A percentile compares a stretch with the other conserved stretches of the same genome.
phyloP scores from a whole-genome alignment of 2,888 invertebrate species.

The Cacoxenus indagator region DNA sequence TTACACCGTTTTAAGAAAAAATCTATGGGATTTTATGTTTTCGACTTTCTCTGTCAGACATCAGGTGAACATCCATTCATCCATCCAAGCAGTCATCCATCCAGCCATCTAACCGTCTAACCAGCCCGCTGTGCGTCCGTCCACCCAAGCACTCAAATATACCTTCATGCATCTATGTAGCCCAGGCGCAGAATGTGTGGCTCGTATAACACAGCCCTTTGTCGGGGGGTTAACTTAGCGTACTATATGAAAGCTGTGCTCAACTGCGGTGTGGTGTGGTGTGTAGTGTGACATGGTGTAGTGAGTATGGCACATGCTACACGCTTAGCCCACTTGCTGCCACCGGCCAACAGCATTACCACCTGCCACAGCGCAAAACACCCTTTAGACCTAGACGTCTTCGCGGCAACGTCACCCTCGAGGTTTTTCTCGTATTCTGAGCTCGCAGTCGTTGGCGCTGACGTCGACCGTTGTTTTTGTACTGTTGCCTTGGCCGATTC shows the following conservation, averaged over 20 bases:
- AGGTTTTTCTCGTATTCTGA: not conserved
- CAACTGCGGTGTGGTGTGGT: not conserved
- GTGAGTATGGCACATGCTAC: constrained; percentile 2
- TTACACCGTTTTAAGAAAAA: constrained; percentile 68
- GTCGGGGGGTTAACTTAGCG: too few relatives aligned
- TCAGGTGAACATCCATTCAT: not conserved
- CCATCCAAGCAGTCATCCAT: not conserved
- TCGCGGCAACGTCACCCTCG: not conserved
- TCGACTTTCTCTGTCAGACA: constrained; percentile 47
- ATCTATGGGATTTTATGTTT: constrained; percentile 57
- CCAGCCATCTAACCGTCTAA: too few relatives aligned
- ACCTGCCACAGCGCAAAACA: not conserved
- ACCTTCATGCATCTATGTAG: too few relatives aligned
- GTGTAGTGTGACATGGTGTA: not conserved
- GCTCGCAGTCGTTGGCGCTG: constrained; percentile 16
- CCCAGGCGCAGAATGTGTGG: too few relatives aligned
- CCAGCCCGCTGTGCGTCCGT: too few relatives aligned
- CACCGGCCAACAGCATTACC: not conserved
- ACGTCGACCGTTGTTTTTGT: constrained; percentile 28
- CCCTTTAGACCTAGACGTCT: not conserved
- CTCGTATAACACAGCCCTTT: too few relatives aligned
- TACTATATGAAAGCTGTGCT: not conserved
- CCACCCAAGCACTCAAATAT: too few relatives aligned
- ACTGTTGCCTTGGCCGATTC: constrained; percentile 30
- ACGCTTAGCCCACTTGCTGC: not conserved